Evolutionary conservation across 2,888 invertebrate species (phyloP), one percentile per base, ranked within the genome.

Genomic region (Pandemis heparana): DNA sequence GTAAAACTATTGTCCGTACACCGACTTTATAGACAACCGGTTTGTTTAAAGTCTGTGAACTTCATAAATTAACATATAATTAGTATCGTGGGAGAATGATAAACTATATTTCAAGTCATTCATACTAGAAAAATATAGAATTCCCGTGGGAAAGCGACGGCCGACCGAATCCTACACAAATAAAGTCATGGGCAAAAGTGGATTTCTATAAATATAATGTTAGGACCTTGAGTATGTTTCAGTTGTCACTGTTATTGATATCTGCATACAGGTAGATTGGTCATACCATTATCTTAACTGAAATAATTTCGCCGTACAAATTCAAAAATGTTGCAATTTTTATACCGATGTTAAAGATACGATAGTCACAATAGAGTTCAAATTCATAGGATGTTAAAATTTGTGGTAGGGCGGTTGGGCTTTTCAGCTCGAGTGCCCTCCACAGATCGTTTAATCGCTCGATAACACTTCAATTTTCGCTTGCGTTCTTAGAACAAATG

Each of bases 391-490:
- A 41, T 38, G 62, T 70, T 51, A 16, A 63, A 63, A 53, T 7
- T 16, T n/a, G 59, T n/a, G 32, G 18, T 53, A 18, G 43, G 10
- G 65, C 12, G 48, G 61, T 32, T 18, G 39, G 62, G 62, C 14
- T 32, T 71, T 53, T 67, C 16, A 67, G 67, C 62, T 63, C 43
- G n/a, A 63, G 67, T 53, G 43, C 72, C 10, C 67, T 72, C 43
- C 56, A 23, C 56, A 56, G 18, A 46, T 63, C 68, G 56, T 63
- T 73, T 65, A 51, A 65, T 63, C 73, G 39, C 46, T 68, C 68
- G 56, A 73, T 63, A 63, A 68, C 73, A 68, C 73, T 73, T 73
- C 73, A 68, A 56, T 53, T 68, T 68, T 48, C 48, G 73, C 63
- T 68, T 56, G 56, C 63, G 67, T 68, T 68, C 72, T 48, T 68